A percentile compares a stretch with the other conserved stretches of the same genome.
Evolutionary conservation across 2,797 vertebrate genomes (phyloP).

Genomic region (Scomberomorus guttatus): DNA sequence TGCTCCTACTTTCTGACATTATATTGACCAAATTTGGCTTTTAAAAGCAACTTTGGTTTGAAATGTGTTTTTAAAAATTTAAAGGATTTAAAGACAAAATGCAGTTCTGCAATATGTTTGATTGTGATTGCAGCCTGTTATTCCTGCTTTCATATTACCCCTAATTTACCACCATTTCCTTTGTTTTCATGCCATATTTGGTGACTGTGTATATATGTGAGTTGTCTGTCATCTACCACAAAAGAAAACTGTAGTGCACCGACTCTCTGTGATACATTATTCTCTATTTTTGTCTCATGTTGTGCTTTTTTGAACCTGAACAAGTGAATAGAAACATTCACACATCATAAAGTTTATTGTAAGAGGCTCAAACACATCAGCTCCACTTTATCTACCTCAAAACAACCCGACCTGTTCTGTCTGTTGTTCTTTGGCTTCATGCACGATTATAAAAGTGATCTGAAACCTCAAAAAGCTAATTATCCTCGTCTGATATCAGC

Average conservation of each 20-base stretch:
- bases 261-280: too few species aligned
- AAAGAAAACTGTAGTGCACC: too few species aligned
- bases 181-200: not conserved
- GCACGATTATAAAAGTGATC: not conserved
- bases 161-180: not conserved
- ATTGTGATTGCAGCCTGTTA: too few species aligned
- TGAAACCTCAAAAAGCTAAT: constrained; percentile 10
- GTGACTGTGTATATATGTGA: not conserved
- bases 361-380: not conserved
- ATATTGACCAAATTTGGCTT: not conserved
- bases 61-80: not conserved
- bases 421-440: not conserved
- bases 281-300: not conserved
- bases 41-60: not conserved
- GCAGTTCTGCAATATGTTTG: too few species aligned
- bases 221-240: not conserved
- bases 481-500: constrained; percentile 1
- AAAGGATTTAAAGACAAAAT: too few species aligned
- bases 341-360: not conserved
- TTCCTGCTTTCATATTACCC: too few species aligned
- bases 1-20: not conserved
- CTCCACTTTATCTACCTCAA: not conserved
- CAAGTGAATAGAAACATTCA: not conserved
- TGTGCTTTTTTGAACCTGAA: not conserved
- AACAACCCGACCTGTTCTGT: not conserved